phyloP scores from a whole-genome alignment of 2,113 vertebrate genomes.

The Polypterus bichir region DNA sequence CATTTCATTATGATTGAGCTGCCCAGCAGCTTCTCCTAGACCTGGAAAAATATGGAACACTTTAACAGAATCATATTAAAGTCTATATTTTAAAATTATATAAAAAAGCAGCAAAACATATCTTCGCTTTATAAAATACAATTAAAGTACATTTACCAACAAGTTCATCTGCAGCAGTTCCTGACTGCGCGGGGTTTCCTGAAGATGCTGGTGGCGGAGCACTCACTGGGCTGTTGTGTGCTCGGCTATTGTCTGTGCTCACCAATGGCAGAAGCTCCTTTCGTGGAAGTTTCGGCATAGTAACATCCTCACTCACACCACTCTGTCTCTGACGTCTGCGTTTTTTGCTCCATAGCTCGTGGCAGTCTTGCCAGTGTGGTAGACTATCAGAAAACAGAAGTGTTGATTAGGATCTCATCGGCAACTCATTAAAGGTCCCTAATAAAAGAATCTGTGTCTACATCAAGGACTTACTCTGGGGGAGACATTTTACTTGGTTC shows the following conservation, averaged over 20 bases:
- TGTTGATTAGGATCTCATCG: background rate
- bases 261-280: conserved; percentile 69
- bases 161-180: conserved; percentile 29
- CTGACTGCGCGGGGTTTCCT: conserved; percentile 34
- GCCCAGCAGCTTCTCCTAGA: conserved; percentile 79
- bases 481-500: conserved; percentile 91
- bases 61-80: too few relatives aligned
- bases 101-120: background rate
- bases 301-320: conserved; percentile 69
- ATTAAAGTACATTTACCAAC: background rate
- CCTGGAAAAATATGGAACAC: conserved; percentile 37
- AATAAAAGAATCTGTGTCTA: background rate
- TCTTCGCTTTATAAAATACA: background rate
- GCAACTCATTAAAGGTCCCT: fast-evolving
- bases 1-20: conserved; percentile 88
- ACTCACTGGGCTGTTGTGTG: conserved; percentile 57
- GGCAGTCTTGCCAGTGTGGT: conserved; percentile 93
- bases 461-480: conserved; percentile 71
- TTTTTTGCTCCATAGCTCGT: conserved; percentile 97
- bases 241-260: conserved; percentile 65
- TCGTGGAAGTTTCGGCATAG: conserved; percentile 71
- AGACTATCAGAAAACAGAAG: conserved; percentile 54
- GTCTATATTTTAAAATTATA: too few relatives aligned
- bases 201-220: conserved; percentile 39
- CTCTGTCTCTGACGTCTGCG: conserved; percentile 81